These are phyloP conservation scores for Danionella cerebrum DNA, from an alignment of 2,113 vertebrate species.

Conservation along the genomic window DNA sequence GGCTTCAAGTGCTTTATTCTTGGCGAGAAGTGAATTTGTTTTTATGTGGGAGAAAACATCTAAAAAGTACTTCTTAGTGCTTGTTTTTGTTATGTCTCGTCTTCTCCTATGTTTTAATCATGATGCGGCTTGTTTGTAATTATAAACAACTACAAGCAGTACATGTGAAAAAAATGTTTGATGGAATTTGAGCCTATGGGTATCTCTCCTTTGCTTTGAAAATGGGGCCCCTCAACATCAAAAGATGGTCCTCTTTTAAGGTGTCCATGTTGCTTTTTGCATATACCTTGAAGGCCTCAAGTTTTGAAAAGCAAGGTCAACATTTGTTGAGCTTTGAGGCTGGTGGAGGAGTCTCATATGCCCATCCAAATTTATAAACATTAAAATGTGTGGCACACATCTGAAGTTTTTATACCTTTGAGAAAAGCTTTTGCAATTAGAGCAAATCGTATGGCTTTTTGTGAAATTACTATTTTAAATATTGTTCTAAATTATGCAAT, in stretches of 20 bases:
- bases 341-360: conserved; percentile 27
- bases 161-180: conserved; percentile 66
- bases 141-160: conserved; percentile 64
- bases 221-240: conserved; percentile 59
- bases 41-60: too few relatives aligned
- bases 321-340: conserved; percentile 57
- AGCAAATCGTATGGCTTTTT: conserved; percentile 33
- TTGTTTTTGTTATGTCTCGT: conserved; percentile 39
- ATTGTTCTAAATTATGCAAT: background rate
- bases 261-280: conserved; percentile 54
- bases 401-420: conserved; percentile 41
- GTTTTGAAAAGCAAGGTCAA: conserved; percentile 63
- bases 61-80: conserved; percentile 14
- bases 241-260: conserved; percentile 57
- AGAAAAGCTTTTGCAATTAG: conserved; percentile 40
- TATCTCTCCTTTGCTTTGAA: conserved; percentile 63
- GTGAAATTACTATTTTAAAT: background rate
- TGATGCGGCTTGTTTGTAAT: conserved; percentile 69
- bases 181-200: conserved; percentile 69
- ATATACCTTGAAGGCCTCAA: conserved; percentile 66
- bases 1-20: conserved; percentile 1
- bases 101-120: conserved; percentile 68
- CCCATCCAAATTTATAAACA: conserved; percentile 30
- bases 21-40: background rate
- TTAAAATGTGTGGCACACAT: conserved; percentile 49